Evolutionary conservation across 2,888 invertebrate species (phyloP), one percentile per base, ranked within the genome.

Genomic region (Luperina testacea): DNA sequence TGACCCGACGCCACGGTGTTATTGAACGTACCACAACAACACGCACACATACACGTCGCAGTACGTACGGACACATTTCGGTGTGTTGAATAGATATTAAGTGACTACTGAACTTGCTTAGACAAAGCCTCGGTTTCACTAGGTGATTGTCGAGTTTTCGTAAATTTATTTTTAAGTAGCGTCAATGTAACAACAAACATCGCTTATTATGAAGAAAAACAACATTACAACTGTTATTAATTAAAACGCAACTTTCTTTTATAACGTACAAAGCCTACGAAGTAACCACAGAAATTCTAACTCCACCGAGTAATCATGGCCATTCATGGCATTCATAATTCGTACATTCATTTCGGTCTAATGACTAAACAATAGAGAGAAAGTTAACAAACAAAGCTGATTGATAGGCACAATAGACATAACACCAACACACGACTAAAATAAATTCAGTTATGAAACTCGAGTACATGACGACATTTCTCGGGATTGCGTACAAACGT

Each of bases 1-100:
- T 94, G 96, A 96, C 94, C 96, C 94, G 93, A 93, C 94, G 95
- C 94, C 92, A 88, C 91, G 90, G 93, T 95, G 96, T 94, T 96
- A 94, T 95, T 96, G 96, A 96, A 94, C 95, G 94, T 92, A 94
- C 92, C 92, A 94, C 91, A 94, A 94, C 94, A 94, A 92, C 93
- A 92, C 92, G 81, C 94, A 93, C 93, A 93, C 92, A 89, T 67
- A 75, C 78, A 87, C 81, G 76, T 45, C 38, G 27, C 68, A 45
- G 68, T 83, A 83, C 79, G 81, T 89, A 89, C 87, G 79, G 76
- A 77, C 71, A 73, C 75, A 86, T 91, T 89, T 87, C 57, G 63
- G 80, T 86, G 89, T 89, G 78, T 76, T 87, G 82, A 84, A 89
- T 88, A 90, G 87, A 74, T 90, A 90, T 89, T 83, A 88, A 85